phyloP scores from a whole-genome alignment of 2,888 invertebrate species.

The Synanthedon myopaeformis region DNA sequence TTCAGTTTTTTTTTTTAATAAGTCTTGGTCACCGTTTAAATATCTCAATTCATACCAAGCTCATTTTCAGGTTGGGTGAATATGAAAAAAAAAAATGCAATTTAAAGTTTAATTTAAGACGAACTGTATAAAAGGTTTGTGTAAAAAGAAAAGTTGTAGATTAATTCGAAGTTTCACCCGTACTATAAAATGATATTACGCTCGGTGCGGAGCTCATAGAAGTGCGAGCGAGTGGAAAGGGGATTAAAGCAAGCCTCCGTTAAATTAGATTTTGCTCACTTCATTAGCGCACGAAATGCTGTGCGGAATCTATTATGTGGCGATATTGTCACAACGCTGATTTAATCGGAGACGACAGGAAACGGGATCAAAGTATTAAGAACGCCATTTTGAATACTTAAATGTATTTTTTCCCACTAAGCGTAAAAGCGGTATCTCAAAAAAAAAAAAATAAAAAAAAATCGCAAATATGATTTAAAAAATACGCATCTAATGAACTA shows the following conservation, averaged over 20 bases:
- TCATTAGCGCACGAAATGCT: conserved; percentile 6
- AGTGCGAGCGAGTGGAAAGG: neutral
- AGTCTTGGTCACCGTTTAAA: too few relatives aligned
- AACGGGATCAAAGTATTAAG: too few relatives aligned
- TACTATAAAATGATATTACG: neutral
- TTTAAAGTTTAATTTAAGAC: neutral
- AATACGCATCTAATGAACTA: too few relatives aligned
- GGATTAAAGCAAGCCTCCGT: conserved; percentile 5
- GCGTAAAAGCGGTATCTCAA: too few relatives aligned
- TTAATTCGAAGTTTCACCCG: conserved; percentile 15
- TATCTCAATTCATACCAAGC: too few relatives aligned
- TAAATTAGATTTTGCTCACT: conserved; percentile 11
- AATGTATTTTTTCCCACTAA: too few relatives aligned
- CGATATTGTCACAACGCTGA: neutral
- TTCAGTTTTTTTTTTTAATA: too few relatives aligned
- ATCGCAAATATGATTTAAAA: too few relatives aligned
- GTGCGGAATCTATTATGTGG: neutral
- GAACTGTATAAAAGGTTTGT: neutral
- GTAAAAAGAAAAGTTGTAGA: conserved; percentile 9
- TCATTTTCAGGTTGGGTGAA: too few relatives aligned
- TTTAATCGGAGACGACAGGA: neutral
- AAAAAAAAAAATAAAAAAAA: too few relatives aligned
- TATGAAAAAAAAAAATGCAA: too few relatives aligned
- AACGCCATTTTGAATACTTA: too few relatives aligned
- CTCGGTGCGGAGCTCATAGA: neutral